Base-by-base conservation (phyloP, 37 sponge, comb jelly and placozoan species). In the Amphimedon queenslandica region DNA sequence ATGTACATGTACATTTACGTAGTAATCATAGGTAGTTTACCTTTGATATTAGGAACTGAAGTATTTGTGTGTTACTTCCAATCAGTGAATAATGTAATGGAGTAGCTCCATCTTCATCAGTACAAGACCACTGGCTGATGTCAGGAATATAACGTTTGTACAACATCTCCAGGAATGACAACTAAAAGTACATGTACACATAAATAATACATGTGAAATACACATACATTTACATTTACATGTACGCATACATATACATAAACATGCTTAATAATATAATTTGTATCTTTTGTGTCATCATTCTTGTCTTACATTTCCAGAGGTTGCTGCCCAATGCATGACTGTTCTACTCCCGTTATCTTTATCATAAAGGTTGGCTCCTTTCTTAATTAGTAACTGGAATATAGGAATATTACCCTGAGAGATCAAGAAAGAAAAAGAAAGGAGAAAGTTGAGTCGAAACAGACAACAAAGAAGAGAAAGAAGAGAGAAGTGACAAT, bases 291-390 rank as follows among this genome's bases (percentile, higher is more conserved):
- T n/a, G n/a, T n/a, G n/a, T n/a, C n/a, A 23, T 34, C 5, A 63
- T 37, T n/a, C 16, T 38, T 24, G 11, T 29, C n/a, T 47, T 67
- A 82, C 87, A 82, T 82, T 73, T 24, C 42, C 23, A n/a, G 82
- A 83, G 42, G 87, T 64, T 1, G 80, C 61, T 33, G 86, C 89
- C 89, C 93, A 92, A 63, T 92, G 93, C 3, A 92, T 70, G 0
- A 72, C 70, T 35, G 57, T 83, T 35, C 77, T 79, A 5, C 85
- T 82, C 11, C 34, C 58, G 18, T 37, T 33, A 55, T 92, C 89
- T 30, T 42, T 55, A 16, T 63, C 77, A 36, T 38, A 41, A 37
- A 66, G 57, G 25, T 21, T 18, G 8, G 75, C 71, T 2, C 93
- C 89, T 63, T 75, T 81, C 84, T 88, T 88, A 55, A 69, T 63